Percentiles rank a stretch among this genome's conserved stretches.
phyloP scores from a whole-genome alignment of 2,113 vertebrate genomes.

The Laticauda colubrina region DNA sequence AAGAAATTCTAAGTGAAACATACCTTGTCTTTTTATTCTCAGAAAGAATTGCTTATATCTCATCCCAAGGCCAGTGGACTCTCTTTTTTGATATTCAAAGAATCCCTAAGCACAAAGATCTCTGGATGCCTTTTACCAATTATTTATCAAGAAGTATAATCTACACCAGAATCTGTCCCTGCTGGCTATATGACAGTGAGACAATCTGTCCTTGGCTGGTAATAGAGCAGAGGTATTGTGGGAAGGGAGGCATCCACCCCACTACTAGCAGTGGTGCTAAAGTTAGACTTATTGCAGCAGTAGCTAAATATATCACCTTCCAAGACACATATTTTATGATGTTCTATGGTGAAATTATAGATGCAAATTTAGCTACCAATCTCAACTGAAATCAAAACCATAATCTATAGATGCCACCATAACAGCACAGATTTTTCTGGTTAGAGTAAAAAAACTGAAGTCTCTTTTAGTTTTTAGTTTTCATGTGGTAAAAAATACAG shows the following conservation, averaged over 20 bases:
- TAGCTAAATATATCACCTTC: constrained; percentile 77
- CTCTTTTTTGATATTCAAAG: constrained; percentile 67
- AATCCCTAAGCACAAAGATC: constrained; percentile 77
- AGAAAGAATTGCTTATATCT: constrained; percentile 62
- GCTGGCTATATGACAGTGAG: constrained; percentile 74
- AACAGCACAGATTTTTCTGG: constrained; percentile 26
- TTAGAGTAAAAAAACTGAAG: constrained; percentile 11
- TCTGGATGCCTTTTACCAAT: constrained; percentile 74
- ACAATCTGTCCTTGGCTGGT: constrained; percentile 80
- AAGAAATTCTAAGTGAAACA: constrained; percentile 58
- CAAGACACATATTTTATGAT: constrained; percentile 69
- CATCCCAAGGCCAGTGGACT: constrained; percentile 58
- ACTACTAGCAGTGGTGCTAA: constrained; percentile 71
- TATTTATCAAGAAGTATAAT: constrained; percentile 84
- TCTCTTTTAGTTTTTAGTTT: constrained; percentile 4
- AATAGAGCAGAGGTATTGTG: constrained; percentile 77
- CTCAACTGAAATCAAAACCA: constrained; percentile 36
- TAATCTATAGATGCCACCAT: constrained; percentile 8
- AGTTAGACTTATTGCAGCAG: constrained; percentile 80
- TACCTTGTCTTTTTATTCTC: constrained; percentile 63
- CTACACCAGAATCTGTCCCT: constrained; percentile 78
- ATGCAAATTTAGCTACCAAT: constrained; percentile 31
- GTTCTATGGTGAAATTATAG: constrained; percentile 42
- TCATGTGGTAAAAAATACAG: constrained; percentile 45
- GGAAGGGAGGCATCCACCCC: constrained; percentile 77